These are phyloP conservation scores for Drosophila percnosoma DNA, from an alignment of 2,888 invertebrate species.

Conservation along the genomic window DNA sequence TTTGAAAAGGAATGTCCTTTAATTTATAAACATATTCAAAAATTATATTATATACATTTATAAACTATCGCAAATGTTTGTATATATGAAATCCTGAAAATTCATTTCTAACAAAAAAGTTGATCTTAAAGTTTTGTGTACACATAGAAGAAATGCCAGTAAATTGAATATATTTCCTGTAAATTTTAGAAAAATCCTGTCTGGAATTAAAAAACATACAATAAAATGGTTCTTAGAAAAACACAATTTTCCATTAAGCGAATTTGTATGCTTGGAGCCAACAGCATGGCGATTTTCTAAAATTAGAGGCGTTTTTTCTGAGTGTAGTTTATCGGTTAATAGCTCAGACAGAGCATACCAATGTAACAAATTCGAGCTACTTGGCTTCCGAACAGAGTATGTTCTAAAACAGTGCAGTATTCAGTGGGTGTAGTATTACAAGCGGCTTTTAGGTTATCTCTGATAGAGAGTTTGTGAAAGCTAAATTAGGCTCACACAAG, in stretches of 20 bases:
- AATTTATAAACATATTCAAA: background rate
- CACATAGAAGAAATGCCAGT: no score
- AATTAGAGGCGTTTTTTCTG: no score
- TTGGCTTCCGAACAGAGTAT: background rate
- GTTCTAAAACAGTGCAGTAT: fast-evolving
- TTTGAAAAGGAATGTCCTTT: background rate
- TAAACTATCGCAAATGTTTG: background rate
- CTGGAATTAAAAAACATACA: no score
- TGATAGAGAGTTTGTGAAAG: background rate
- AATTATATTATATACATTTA: background rate
- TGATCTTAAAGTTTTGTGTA: no score
- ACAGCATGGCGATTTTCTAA: no score
- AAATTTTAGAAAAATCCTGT: background rate
- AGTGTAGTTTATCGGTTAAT: no score
- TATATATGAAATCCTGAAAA: no score
- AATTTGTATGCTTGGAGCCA: no score
- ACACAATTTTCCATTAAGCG: no score
- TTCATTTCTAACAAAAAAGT: background rate
- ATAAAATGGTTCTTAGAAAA: no score
- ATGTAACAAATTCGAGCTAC: background rate
- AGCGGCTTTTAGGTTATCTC: background rate
- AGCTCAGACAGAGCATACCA: no score
- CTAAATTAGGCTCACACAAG: background rate
- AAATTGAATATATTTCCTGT: no score
- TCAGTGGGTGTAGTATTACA: background rate